Base-by-base conservation (phyloP, 2,888 invertebrate genomes). In the Metacarcinus magister region DNA sequence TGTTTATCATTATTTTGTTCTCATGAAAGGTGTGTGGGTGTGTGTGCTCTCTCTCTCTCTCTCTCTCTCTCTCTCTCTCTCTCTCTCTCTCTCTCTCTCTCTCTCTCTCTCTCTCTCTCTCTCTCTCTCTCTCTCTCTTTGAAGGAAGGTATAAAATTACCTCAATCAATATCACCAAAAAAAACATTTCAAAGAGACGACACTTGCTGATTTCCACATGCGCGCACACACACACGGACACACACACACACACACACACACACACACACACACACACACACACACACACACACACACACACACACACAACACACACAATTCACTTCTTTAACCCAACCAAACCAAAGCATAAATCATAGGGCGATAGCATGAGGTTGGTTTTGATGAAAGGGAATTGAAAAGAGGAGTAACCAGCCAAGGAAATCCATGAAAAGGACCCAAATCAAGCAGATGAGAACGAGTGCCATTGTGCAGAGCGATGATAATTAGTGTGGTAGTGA, bases 51-150 rank as follows among this genome's bases (percentile, higher is more conserved):
- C 5, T 82, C 32, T 82, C 32, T 82, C 32, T 82, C 32, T 82
- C 32, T 82, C 32, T 82, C 32, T 82, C 32, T 82, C 32, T 82
- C 32, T 82, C 32, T 82, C 32, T 32, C 13, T 32, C 13, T 82
- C 28, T 82, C 28, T 82, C 28, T 28, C 28, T 82, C 82, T 82
- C 28, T 82, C 82, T 82, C 28, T 82, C 82, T 82, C 82, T 82
- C 82, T 82, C 82, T 82, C 82, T 82, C 82, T 82, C 82, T 82
- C 82, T 82, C 82, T 82, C 82, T 82, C 82, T 82, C 82, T 82
- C 82, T 32, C 32, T 82, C 32, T 82, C 82, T 82, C 82, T 82
- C 82, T 82, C 82, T 82, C 82, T 82, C 82, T 32, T 10, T 54
- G 16, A 54, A 54, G 13, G 13, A 2, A 54, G 54, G 19, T 54